These are phyloP conservation scores for Oxygymnocypris stewartii DNA, from an alignment of 2,113 vertebrate species.

Conservation along the genomic window DNA sequence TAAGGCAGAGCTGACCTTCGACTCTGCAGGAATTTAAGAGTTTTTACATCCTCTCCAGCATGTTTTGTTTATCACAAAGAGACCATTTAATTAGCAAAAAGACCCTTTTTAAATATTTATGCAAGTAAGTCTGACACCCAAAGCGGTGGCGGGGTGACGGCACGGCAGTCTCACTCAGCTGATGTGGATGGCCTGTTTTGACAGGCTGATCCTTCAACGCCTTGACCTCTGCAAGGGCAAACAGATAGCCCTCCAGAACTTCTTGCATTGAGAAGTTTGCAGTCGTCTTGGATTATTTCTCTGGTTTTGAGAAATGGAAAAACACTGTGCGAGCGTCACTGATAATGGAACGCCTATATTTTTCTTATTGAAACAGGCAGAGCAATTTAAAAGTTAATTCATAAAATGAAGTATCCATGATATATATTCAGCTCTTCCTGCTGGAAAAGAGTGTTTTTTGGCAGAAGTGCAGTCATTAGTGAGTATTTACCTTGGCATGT, in stretches of 20 bases:
- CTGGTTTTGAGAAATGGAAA: background rate
- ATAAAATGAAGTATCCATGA: conserved; percentile 10
- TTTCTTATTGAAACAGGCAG: conserved; percentile 6
- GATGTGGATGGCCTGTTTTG: conserved; percentile 61
- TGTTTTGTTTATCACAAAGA: conserved; percentile 55
- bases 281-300: background rate
- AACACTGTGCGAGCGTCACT: background rate
- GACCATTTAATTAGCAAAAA: conserved; percentile 69
- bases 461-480: conserved; percentile 47
- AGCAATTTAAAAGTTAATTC: conserved; percentile 12
- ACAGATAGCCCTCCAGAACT: background rate
- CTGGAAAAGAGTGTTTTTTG: conserved; percentile 42
- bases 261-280: background rate
- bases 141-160: conserved; percentile 58
- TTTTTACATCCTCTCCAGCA: conserved; percentile 39
- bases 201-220: conserved; percentile 50
- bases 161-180: conserved; percentile 60
- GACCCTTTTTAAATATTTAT: conserved; percentile 73
- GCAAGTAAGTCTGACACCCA: conserved; percentile 67
- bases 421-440: conserved; percentile 4
- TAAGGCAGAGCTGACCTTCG: conserved; percentile 37
- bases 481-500: conserved; percentile 53
- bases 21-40: conserved; percentile 41
- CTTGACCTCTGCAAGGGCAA: conserved; percentile 49
- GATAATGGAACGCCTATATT: background rate